Conservation (phyloP, 1,140 invertebrate genomes). For the Dryas iulia region DNA sequence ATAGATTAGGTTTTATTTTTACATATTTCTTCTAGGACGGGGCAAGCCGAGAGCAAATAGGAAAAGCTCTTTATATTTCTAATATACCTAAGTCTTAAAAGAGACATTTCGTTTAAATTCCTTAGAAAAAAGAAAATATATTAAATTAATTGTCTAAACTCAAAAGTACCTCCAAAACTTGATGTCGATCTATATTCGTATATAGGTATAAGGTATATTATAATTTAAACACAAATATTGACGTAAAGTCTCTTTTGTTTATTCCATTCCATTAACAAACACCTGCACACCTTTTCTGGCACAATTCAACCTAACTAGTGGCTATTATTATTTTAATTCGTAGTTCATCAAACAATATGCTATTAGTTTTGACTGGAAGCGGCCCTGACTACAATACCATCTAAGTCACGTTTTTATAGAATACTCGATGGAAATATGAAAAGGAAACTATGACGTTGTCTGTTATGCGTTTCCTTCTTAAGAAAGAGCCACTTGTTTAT, state of each 20-base stretch:
- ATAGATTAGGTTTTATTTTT: no score
- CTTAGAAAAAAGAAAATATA: no score
- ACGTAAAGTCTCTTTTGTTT: not conserved
- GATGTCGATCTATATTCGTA: no score
- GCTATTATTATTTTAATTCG: slow-evolving; percentile 6
- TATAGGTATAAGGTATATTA: no score
- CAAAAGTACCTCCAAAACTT: no score
- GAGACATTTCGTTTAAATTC: no score
- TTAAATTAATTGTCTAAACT: no score
- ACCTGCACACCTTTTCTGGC: not conserved
- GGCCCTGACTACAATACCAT: slow-evolving; percentile 10
- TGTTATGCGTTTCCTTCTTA: slow-evolving; percentile 8
- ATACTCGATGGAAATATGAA: slow-evolving; percentile 5
- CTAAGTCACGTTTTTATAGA: slow-evolving; percentile 19
- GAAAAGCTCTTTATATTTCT: no score
- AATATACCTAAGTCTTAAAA: no score
- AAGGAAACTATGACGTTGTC: slow-evolving; percentile 13
- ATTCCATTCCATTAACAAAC: not conserved
- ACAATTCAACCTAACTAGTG: not conserved
- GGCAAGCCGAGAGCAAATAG: no score
- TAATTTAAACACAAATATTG: not conserved
- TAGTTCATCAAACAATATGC: slow-evolving; percentile 17
- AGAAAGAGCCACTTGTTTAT: not conserved
- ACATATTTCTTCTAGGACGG: no score
- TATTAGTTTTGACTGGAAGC: slow-evolving; percentile 8